A percentile compares a stretch with the other conserved stretches of the same genome.
Conservation (phyloP, 1,140 invertebrate species). For the Drosophila sulfurigaster region DNA sequence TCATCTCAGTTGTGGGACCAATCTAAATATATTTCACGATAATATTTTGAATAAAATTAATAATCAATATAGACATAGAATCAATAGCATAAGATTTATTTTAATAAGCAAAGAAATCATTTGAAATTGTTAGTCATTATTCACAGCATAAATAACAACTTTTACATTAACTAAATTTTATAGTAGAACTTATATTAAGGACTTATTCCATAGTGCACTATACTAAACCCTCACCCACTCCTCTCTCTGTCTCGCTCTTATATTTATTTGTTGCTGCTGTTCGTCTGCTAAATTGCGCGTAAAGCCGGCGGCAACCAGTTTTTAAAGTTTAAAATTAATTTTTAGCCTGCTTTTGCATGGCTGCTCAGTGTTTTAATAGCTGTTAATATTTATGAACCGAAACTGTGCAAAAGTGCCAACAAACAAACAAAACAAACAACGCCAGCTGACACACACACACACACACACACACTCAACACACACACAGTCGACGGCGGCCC, state of each 20-base stretch:
- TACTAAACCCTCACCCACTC: constrained; percentile 1
- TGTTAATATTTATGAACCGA: constrained; percentile 79
- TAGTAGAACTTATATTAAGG: too few relatives aligned
- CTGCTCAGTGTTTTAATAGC: constrained; percentile 65
- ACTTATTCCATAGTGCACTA: too few relatives aligned
- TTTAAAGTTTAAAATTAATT: constrained; percentile 79
- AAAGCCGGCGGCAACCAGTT: constrained; percentile 62
- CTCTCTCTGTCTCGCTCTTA: background rate
- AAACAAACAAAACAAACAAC: constrained; percentile 55
- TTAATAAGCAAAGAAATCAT: too few relatives aligned
- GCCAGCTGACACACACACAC: background rate
- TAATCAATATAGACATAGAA: too few relatives aligned
- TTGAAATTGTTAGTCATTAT: too few relatives aligned
- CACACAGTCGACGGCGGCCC: background rate
- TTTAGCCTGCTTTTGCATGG: constrained; percentile 31
- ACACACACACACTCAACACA: constrained; percentile 5
- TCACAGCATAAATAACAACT: too few relatives aligned
- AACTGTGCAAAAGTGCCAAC: constrained; percentile 60
- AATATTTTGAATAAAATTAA: too few relatives aligned
- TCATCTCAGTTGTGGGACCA: too few relatives aligned
- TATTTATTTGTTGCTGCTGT: background rate
- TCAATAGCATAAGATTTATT: too few relatives aligned
- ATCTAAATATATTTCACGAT: too few relatives aligned
- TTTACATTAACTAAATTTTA: too few relatives aligned
- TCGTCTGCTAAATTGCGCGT: constrained; percentile 57